Conservation (phyloP, 2,113 vertebrate genomes). For the Sigmodon hispidus region DNA sequence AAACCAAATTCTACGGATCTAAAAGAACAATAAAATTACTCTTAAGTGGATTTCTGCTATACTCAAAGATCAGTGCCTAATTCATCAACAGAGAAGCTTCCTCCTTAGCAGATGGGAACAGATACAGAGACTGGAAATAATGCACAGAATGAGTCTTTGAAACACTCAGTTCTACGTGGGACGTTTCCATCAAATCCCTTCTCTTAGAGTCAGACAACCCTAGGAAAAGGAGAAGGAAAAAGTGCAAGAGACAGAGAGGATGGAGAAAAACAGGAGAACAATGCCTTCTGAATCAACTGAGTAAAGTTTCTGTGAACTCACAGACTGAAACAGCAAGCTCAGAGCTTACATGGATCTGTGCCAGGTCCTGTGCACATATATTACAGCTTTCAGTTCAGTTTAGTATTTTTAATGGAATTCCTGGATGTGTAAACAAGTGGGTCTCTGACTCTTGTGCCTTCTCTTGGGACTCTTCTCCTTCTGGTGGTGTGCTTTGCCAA, state of each 20-base stretch:
- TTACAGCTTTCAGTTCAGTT: neutral
- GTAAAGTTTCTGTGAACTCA: neutral
- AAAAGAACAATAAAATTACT: neutral
- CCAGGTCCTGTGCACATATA: neutral
- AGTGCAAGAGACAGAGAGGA: neutral
- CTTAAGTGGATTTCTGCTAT: neutral
- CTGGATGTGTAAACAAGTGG: neutral
- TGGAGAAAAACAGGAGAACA: neutral
- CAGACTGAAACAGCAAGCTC: neutral
- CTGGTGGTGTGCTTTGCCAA: too few relatives aligned
- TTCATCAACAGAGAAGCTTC: neutral
- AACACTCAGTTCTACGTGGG: neutral
- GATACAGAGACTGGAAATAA: neutral
- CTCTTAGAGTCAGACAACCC: neutral
- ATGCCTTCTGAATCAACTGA: neutral
- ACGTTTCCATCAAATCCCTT: neutral
- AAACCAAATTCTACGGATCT: neutral
- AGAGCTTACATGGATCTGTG: fast-evolving
- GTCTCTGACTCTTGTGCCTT: neutral
- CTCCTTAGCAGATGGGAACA: neutral
- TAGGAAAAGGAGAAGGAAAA: neutral
- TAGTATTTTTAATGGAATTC: neutral
- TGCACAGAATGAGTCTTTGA: neutral
- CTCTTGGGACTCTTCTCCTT: neutral
- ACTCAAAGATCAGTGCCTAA: neutral